Evolutionary conservation across 1,140 invertebrate species (phyloP).

Genomic region (Agraylea sexmaculata): DNA sequence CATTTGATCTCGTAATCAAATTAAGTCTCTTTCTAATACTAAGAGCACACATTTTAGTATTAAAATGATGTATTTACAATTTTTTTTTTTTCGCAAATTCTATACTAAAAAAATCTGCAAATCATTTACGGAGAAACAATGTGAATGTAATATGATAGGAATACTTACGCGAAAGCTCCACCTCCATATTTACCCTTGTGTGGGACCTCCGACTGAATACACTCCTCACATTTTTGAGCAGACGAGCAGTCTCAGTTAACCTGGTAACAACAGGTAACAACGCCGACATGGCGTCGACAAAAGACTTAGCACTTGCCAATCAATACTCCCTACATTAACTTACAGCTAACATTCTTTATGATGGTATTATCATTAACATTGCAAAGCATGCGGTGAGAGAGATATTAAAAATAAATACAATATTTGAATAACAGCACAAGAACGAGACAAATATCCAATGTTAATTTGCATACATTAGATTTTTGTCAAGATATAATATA

Average conservation of each 20-base stretch:
- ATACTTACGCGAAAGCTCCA: conserved; percentile 86
- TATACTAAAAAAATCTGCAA: too few species aligned
- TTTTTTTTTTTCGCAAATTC: too few species aligned
- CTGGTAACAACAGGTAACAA: conserved; percentile 45
- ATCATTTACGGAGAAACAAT: too few species aligned
- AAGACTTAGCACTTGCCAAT: conserved; percentile 20
- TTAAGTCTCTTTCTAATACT: too few species aligned
- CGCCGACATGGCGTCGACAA: conserved; percentile 21
- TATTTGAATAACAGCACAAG: background rate
- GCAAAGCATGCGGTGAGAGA: background rate
- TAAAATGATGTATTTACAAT: too few species aligned
- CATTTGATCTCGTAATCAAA: too few species aligned
- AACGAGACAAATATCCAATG: too few species aligned
- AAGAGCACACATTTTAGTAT: too few species aligned
- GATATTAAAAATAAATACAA: background rate
- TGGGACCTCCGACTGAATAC: conserved; percentile 75
- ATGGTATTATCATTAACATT: background rate
- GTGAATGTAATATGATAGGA: conserved; percentile 3
- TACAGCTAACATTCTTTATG: conserved; percentile 1
- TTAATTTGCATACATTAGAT: too few species aligned
- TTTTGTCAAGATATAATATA: background rate
- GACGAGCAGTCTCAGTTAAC: conserved; percentile 88
- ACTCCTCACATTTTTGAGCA: conserved; percentile 85
- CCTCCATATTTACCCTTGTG: conserved; percentile 66
- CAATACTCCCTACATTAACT: too few species aligned